Conservation (phyloP, 1,140 invertebrate species). For the Scaptomyza hsui region DNA sequence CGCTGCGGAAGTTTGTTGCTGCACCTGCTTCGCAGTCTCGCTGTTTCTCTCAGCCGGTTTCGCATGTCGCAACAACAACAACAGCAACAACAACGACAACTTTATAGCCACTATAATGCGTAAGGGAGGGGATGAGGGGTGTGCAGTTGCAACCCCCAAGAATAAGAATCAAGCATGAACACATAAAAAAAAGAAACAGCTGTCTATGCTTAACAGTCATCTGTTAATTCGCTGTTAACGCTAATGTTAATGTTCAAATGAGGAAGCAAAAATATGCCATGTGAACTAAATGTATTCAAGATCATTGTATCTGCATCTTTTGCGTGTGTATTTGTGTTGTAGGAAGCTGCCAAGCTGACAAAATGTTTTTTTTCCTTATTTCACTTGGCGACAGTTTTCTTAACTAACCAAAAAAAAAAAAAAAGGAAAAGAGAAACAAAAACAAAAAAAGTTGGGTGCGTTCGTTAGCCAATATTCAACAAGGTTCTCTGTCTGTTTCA, state of each 20-base stretch:
- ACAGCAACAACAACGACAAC: slow-evolving; percentile 63
- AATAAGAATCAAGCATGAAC: background rate
- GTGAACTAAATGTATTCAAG: slow-evolving; percentile 24
- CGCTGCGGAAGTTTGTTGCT: slow-evolving; percentile 77
- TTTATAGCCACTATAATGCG: slow-evolving; percentile 72
- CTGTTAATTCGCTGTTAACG: slow-evolving; percentile 27
- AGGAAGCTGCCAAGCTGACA: slow-evolving; percentile 66
- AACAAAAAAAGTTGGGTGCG: slow-evolving; percentile 53
- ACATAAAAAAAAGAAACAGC: slow-evolving; percentile 11
- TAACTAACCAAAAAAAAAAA: slow-evolving; percentile 65
- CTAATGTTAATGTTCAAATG: slow-evolving; percentile 26
- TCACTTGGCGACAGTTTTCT: slow-evolving; percentile 65
- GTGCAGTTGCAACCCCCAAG: slow-evolving; percentile 65
- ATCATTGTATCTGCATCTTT: slow-evolving; percentile 20
- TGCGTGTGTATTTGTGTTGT: slow-evolving; percentile 16
- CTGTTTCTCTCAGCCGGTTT: slow-evolving; percentile 55
- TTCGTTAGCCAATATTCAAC: slow-evolving; percentile 53
- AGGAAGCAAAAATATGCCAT: slow-evolving; percentile 41
- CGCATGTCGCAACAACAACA: slow-evolving; percentile 62
- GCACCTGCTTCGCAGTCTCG: slow-evolving; percentile 70
- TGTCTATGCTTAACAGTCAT: slow-evolving; percentile 29
- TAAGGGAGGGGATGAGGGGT: slow-evolving; percentile 52
- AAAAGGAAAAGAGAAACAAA: slow-evolving; percentile 51
- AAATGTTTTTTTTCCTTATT: slow-evolving; percentile 63
- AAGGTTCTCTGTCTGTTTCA: background rate